phyloP scores from a whole-genome alignment of 35 echinoderm and acorn worm species.

The Nesometra sesokonis region DNA sequence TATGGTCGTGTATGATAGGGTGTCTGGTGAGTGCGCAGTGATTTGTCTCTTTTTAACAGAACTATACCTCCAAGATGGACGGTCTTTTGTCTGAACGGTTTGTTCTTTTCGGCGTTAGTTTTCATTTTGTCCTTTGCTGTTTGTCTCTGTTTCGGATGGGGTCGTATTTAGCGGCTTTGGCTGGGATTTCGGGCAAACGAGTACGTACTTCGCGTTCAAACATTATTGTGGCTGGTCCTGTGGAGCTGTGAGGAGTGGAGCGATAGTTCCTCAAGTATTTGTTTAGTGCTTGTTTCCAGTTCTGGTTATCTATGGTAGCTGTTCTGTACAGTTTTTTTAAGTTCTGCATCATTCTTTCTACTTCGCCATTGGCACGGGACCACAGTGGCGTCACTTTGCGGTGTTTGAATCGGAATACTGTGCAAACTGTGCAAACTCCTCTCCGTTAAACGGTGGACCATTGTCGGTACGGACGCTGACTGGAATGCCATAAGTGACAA shows the following conservation, averaged over 20 bases:
- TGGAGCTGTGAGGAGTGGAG: slow-evolving; percentile 48
- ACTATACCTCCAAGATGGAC: too few species aligned
- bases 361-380: slow-evolving; percentile 63
- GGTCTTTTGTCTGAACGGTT: too few species aligned
- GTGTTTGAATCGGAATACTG: slow-evolving; percentile 51
- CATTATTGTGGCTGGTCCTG: slow-evolving; percentile 35
- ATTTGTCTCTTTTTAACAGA: background rate
- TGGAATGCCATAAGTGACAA: slow-evolving; percentile 43
- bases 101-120: background rate
- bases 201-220: slow-evolving; percentile 19
- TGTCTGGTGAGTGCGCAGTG: background rate
- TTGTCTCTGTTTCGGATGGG: background rate
- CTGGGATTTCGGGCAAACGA: slow-evolving; percentile 22
- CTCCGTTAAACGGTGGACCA: slow-evolving; percentile 54
- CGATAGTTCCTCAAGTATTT: slow-evolving; percentile 50
- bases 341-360: slow-evolving; percentile 61
- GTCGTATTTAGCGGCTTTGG: too few species aligned
- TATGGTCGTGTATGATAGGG: background rate
- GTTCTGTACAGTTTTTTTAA: slow-evolving; percentile 47
- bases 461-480: slow-evolving; percentile 33
- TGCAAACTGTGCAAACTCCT: slow-evolving; percentile 45
- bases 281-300: slow-evolving; percentile 45
- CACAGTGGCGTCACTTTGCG: slow-evolving; percentile 51
- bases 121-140: background rate
- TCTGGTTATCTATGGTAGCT: slow-evolving; percentile 23